phyloP scores from a whole-genome alignment of 2,888 invertebrate genomes.

The Boloria euphrosyne region DNA sequence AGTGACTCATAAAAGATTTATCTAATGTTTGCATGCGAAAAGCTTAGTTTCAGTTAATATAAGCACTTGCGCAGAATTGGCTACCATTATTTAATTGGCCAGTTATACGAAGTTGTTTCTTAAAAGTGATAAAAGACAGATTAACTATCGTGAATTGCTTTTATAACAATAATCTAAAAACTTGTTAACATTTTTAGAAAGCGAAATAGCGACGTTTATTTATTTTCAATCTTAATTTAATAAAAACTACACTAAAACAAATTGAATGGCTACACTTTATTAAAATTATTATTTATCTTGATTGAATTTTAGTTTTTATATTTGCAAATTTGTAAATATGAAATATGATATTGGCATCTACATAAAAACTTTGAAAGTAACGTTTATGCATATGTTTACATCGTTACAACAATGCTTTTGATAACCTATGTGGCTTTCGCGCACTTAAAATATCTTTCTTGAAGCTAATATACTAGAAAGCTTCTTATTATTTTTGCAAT shows the following conservation, averaged over 20 bases:
- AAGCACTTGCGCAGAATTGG: conserved; percentile 65
- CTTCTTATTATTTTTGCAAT: no score
- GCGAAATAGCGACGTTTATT: conserved; percentile 35
- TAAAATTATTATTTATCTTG: conserved; percentile 37
- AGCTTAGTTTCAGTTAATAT: conserved; percentile 62
- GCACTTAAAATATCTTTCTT: no score
- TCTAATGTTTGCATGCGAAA: conserved; percentile 72
- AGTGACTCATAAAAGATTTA: conserved; percentile 64
- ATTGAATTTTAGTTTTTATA: conserved; percentile 36
- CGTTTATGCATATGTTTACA: conserved; percentile 8
- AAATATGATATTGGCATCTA: conserved; percentile 2
- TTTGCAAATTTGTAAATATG: conserved; percentile 19
- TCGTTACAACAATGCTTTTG: neutral
- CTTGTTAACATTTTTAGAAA: conserved; percentile 35
- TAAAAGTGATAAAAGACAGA: conserved; percentile 54
- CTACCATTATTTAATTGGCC: conserved; percentile 58
- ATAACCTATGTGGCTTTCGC: neutral
- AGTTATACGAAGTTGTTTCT: conserved; percentile 53
- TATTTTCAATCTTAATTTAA: conserved; percentile 37
- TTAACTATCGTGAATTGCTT: conserved; percentile 33
- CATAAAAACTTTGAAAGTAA: conserved; percentile 17
- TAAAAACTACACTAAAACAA: conserved; percentile 28
- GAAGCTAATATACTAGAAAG: no score
- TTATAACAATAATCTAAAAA: conserved; percentile 31
- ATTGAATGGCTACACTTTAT: conserved; percentile 33